Base-by-base conservation (phyloP, 1,140 invertebrate genomes). In the Leguminivora glycinivorella region DNA sequence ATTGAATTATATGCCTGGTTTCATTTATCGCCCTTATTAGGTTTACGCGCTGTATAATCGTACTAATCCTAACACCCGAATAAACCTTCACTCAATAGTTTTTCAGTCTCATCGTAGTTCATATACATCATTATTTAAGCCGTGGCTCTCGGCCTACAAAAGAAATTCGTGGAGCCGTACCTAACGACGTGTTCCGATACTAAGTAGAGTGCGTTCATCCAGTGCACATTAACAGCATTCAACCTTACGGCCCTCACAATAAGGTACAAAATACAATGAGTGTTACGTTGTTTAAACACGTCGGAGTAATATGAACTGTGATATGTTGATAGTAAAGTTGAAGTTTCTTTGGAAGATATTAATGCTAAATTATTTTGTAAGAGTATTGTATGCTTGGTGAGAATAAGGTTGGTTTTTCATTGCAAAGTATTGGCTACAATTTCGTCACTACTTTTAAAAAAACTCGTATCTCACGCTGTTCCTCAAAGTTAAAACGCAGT, bases 171-270 rank as follows among this genome's bases (percentile, higher is more conserved):
- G 26, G 29, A 63, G 14, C 25, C 58, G 58, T 63, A 63, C n/a
- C 26, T 63, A 63, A 63, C 58, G 58, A 63, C 26, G 26, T 63
- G 58, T 63, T 63, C 29, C 58, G 58, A 34, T 63, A 63, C 25
- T 63, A 29, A 17, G 25, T 29, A 63, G 29, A 29, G 17, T 12
- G 25, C 26, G 58, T 63, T 63, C 58, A 22, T 63, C 2, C 12
- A 6, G 26, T 10, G 19, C 58, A 34, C n/a, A 17, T 52, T 17
- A 17, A 17, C 14, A 26, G 12, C 17, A 7, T 63, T 17, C 14
- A n/a, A 63, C 58, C 58, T 26, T 63, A 63, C 7, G 58, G 14
- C 26, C 5, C 26, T 14, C 26, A 63, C n/a, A 63, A 63, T 63
- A 63, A 17, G 26, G 58, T 6, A 12, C 9, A 31, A 29, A 63